A percentile compares a stretch with the other conserved stretches of the same genome.
Conservation (phyloP, 2,113 vertebrate genomes). For the Sceloporus tristichus region DNA sequence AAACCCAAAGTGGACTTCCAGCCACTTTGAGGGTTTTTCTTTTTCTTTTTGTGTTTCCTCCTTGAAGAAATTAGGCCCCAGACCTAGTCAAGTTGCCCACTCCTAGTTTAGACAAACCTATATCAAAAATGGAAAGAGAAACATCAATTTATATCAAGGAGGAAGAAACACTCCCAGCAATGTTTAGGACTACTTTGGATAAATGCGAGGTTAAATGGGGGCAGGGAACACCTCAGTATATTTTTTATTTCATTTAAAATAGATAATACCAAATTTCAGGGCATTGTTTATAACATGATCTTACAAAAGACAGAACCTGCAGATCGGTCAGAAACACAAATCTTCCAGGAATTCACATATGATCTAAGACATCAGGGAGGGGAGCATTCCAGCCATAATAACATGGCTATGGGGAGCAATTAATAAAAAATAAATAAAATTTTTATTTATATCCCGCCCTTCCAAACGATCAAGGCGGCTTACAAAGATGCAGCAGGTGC, state of each 20-base stretch:
- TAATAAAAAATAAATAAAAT: no score
- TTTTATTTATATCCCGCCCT: no score
- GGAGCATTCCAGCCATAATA: no score
- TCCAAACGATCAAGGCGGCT: no score
- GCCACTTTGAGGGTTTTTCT: no score
- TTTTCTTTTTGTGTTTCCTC: no score
- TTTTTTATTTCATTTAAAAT: not conserved
- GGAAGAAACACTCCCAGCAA: not conserved
- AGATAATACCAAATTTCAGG: no score
- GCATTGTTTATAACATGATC: no score
- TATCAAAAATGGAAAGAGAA: not conserved
- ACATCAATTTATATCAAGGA: not conserved
- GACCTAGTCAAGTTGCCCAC: not conserved
- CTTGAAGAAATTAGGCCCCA: no score
- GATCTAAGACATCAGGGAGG: not conserved
- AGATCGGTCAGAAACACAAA: not conserved
- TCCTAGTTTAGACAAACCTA: not conserved
- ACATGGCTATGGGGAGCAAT: no score
- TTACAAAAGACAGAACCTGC: not conserved
- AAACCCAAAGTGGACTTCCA: no score
- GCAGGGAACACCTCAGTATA: not conserved
- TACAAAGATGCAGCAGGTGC: no score
- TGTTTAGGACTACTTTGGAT: not conserved
- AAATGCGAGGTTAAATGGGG: not conserved
- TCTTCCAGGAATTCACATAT: not conserved